phyloP scores from a whole-genome alignment of 2,113 vertebrate genomes.

The Typhlomys cinereus region DNA sequence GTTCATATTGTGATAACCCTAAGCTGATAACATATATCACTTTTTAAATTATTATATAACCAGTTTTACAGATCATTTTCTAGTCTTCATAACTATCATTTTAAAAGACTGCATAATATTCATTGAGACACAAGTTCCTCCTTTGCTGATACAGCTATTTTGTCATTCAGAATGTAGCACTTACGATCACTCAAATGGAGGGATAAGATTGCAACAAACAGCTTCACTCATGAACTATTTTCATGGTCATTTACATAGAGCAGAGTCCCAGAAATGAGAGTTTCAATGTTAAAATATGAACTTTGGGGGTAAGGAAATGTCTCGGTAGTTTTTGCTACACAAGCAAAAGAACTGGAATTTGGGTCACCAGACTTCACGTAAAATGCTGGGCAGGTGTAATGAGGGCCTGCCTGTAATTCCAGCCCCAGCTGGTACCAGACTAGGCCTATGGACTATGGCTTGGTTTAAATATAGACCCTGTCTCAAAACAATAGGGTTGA shows the following conservation, averaged over 20 bases:
- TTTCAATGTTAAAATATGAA: constrained; percentile 1
- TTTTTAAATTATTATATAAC: neutral
- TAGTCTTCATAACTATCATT: neutral
- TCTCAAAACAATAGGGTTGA: no score
- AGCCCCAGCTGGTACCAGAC: no score
- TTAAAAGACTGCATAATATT: neutral
- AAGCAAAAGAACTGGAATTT: no score
- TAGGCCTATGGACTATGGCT: no score
- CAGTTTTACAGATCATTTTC: neutral
- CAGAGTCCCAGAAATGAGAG: neutral
- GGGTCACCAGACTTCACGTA: no score
- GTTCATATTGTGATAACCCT: neutral
- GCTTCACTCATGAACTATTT: neutral
- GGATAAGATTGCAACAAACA: neutral
- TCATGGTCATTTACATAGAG: neutral
- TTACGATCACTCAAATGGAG: neutral
- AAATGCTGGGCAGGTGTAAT: no score
- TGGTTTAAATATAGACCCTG: no score
- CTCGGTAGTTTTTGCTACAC: no score
- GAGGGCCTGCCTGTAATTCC: no score
- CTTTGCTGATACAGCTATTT: neutral
- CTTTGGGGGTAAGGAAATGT: no score
- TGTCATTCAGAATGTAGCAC: neutral
- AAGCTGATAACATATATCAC: neutral
- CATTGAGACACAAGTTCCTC: neutral